phyloP scores from a whole-genome alignment of 1,140 invertebrate species.

The Drosophila equinoxialis region DNA sequence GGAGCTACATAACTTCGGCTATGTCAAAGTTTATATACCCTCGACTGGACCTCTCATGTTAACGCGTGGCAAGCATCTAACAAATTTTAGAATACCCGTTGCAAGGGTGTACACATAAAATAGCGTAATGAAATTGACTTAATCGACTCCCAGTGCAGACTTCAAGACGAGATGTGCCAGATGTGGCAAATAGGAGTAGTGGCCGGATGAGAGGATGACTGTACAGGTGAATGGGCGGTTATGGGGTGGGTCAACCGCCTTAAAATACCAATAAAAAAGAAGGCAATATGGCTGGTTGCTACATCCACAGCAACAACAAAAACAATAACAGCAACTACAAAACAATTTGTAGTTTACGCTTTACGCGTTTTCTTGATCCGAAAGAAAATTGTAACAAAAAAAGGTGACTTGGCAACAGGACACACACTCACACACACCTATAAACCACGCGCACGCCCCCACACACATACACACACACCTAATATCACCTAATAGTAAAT shows the following conservation, averaged over 20 bases:
- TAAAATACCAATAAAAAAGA: slow-evolving; percentile 74
- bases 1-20: too few species aligned
- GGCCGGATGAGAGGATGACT: not conserved
- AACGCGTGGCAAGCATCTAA: too few species aligned
- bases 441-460: not conserved
- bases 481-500: slow-evolving; percentile 70
- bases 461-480: slow-evolving; percentile 24
- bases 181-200: slow-evolving; percentile 11
- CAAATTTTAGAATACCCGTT: too few species aligned
- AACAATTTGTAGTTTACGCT: slow-evolving; percentile 78
- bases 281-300: slow-evolving; percentile 67
- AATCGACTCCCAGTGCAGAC: slow-evolving; percentile 42
- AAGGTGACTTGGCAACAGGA: slow-evolving; percentile 34
- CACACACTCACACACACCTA: not conserved
- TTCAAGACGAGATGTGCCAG: slow-evolving; percentile 4
- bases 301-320: slow-evolving; percentile 34
- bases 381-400: slow-evolving; percentile 22
- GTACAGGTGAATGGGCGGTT: not conserved
- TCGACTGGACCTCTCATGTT: too few species aligned
- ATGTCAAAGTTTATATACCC: too few species aligned
- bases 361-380: slow-evolving; percentile 57
- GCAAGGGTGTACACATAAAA: slow-evolving; percentile 26
- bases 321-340: slow-evolving; percentile 52
- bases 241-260: slow-evolving; percentile 22
- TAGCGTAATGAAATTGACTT: slow-evolving; percentile 64